phyloP scores from a whole-genome alignment of 2,113 vertebrate genomes.

The Aphelocoma coerulescens region DNA sequence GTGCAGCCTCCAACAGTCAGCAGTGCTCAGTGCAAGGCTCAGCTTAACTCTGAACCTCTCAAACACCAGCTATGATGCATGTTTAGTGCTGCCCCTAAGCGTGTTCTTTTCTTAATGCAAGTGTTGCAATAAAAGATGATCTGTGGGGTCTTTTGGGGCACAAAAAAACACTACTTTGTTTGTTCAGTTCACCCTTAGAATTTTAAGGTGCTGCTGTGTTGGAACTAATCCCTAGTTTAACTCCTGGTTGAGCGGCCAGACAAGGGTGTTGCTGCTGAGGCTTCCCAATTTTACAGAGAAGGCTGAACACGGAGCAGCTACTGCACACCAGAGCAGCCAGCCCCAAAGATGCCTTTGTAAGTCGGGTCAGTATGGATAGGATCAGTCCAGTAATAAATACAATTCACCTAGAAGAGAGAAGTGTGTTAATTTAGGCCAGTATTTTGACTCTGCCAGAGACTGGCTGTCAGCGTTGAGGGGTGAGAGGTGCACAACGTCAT shows the following conservation, averaged over 20 bases:
- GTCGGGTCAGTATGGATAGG: too few species aligned
- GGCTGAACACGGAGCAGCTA: background rate
- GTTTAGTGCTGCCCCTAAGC: background rate
- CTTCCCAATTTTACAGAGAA: background rate
- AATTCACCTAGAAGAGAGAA: background rate
- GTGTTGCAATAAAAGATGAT: background rate
- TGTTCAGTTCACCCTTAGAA: background rate
- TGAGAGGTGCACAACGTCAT: background rate
- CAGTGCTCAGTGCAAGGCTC: background rate
- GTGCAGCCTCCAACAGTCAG: background rate
- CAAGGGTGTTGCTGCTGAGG: background rate
- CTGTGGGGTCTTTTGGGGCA: background rate
- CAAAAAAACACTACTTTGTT: background rate
- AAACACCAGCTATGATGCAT: background rate
- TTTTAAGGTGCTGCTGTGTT: background rate
- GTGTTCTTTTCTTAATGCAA: rapidly evolving
- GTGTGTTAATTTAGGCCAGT: background rate
- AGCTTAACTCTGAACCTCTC: background rate
- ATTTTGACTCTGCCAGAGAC: background rate
- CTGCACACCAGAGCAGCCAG: background rate
- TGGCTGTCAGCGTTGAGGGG: background rate
- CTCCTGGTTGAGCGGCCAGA: background rate
- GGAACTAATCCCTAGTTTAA: background rate
- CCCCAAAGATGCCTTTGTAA: background rate
- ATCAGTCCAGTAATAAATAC: background rate